phyloP scores from a whole-genome alignment of 2,888 invertebrate genomes.

The Eristalinus sepulchralis region DNA sequence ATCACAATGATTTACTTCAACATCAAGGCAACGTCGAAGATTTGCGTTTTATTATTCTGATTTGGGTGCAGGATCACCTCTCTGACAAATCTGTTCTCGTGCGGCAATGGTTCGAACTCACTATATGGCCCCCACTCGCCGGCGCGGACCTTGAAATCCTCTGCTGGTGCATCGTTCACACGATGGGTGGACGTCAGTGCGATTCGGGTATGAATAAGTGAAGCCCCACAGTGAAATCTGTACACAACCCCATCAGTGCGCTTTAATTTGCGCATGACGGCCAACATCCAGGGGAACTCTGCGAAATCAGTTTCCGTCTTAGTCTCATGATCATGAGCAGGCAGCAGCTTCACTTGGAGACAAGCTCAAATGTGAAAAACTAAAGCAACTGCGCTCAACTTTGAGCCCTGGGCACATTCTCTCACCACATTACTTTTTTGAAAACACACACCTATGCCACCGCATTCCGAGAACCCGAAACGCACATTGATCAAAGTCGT shows the following conservation, averaged over 20 bases:
- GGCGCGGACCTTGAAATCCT: constrained; percentile 82
- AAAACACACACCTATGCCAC: neutral
- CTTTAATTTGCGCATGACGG: no score
- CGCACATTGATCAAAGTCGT: constrained; percentile 89
- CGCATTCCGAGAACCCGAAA: constrained; percentile 77
- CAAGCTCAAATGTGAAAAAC: constrained; percentile 58
- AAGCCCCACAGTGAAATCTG: constrained; percentile 90
- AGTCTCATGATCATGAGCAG: constrained; percentile 77
- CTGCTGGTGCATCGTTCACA: constrained; percentile 70
- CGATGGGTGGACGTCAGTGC: constrained; percentile 92
- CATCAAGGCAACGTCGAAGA: constrained; percentile 85
- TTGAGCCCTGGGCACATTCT: neutral
- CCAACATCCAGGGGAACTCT: constrained; percentile 92
- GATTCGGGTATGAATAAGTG: constrained; percentile 87
- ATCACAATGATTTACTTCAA: constrained; percentile 87
- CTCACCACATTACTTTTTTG: neutral
- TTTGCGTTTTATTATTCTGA: constrained; percentile 85
- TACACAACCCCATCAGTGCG: constrained; percentile 64
- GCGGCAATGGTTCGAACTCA: constrained; percentile 85
- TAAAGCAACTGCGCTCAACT: neutral
- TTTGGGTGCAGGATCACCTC: constrained; percentile 77
- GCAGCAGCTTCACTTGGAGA: constrained; percentile 69
- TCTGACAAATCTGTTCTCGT: constrained; percentile 85
- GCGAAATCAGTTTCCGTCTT: constrained; percentile 85
- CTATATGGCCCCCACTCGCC: constrained; percentile 91